A percentile compares a stretch with the other conserved stretches of the same genome.
Evolutionary conservation across 2,888 invertebrate genomes (phyloP).

Genomic region (Diogma glabrata): DNA sequence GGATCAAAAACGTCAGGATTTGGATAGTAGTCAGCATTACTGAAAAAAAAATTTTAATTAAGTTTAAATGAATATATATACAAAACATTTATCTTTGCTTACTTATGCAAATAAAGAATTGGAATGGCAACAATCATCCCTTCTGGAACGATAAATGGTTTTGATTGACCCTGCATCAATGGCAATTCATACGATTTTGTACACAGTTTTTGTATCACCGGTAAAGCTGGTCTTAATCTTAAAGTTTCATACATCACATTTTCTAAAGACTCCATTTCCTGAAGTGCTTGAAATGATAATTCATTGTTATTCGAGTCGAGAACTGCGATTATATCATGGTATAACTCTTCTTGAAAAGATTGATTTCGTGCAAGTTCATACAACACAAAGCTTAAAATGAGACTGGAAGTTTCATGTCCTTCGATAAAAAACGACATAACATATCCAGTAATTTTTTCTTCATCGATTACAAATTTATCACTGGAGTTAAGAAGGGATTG

Average conservation of each 20-base stretch:
- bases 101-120: slow-evolving; percentile 26
- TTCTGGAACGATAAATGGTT: slow-evolving; percentile 20
- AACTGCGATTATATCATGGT: slow-evolving; percentile 38
- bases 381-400: slow-evolving; percentile 41
- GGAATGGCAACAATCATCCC: slow-evolving; percentile 30
- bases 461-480: slow-evolving; percentile 32
- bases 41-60: no score
- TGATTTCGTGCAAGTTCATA: slow-evolving; percentile 43
- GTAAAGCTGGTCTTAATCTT: slow-evolving; percentile 22
- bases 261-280: slow-evolving; percentile 44
- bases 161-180: slow-evolving; percentile 1
- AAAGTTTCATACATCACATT: slow-evolving; percentile 36
- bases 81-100: no score
- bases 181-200: slow-evolving; percentile 14
- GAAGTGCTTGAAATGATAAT: slow-evolving; percentile 42
- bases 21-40: slow-evolving; percentile 30
- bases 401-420: slow-evolving; percentile 48
- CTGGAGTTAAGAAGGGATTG: slow-evolving; percentile 42
- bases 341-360: slow-evolving; percentile 38
- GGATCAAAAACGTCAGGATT: slow-evolving; percentile 34
- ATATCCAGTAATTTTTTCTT: slow-evolving; percentile 41
- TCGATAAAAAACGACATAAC: slow-evolving; percentile 47
- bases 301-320: slow-evolving; percentile 36
- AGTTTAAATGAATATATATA: no score
- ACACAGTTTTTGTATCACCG: slow-evolving; percentile 16